Base-by-base conservation (phyloP, 2,797 vertebrate genomes). In the Sebastiscus tertius region DNA sequence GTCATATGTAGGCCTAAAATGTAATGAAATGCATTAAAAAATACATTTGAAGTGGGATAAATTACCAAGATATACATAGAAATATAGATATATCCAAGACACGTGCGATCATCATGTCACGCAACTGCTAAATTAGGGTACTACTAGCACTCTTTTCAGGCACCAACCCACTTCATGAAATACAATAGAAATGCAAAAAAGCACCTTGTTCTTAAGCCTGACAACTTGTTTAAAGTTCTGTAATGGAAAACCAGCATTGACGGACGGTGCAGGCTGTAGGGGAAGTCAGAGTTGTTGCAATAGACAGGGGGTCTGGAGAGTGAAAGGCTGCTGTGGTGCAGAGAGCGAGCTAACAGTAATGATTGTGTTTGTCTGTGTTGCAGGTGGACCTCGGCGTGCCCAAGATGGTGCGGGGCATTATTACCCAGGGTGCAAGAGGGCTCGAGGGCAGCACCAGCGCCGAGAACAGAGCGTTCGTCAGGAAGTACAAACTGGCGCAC, bases 401-500 rank as follows among this genome's bases (percentile, higher is more conserved):
- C 0, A 99, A 98, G 95, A 97, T 92, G 0, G 94, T 99, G 81
- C 97, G 95, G 46, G 99, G 98, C 0, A 87, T 99, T 81, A 99
- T 99, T 90, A 97, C 99, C 60, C 99, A 99, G 93, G 99, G 99
- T 27, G 98, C 98, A 27, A 95, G 98, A 0, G 97, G 97, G 34
- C 97, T 97, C 55, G 98, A 99, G 80, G 98, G 97, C 62, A 96
- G 98, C 92, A 96, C 94, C 31, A 95, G 95, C 0, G 94, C 97
- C 0, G 98, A 99, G 87, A 97, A 97, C 88, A 95, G 97, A 67
- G 98, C 98, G 0, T 99, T 99, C 1, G 99, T 99, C 77, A 96
- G 98, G 89, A 99, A 98, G 89, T 99, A 99, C 94, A 98, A 97
- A 83, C 95, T 99, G 83, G 96, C 98, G 0, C 97, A 99, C 94